Percentiles rank a stretch among this genome's conserved stretches.
These are phyloP conservation scores for Plusia festucae DNA, from an alignment of 2,888 invertebrate genomes.

Conservation along the genomic window DNA sequence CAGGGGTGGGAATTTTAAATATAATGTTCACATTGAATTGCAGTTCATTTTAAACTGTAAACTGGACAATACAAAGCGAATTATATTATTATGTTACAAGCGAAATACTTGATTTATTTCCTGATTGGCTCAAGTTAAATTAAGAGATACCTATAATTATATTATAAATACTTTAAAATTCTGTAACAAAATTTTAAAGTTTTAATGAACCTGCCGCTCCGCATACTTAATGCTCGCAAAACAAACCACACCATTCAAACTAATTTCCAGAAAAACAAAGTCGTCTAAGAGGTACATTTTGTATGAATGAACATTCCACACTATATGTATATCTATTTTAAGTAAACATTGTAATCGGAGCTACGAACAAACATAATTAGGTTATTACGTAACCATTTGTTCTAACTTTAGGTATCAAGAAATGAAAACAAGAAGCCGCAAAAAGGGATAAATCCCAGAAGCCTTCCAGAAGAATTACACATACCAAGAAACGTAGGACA, in stretches of 20 bases:
- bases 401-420: constrained; percentile 11
- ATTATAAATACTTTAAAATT: too few relatives aligned
- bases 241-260: too few relatives aligned
- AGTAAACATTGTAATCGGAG: constrained; percentile 43
- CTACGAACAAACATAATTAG: constrained; percentile 31
- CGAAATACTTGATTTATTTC: neutral
- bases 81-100: neutral
- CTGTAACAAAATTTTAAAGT: too few relatives aligned
- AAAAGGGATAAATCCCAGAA: constrained; percentile 3
- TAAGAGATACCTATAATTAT: neutral
- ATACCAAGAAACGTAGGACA: neutral
- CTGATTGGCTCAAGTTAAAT: neutral
- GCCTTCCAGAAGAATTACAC: neutral
- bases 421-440: constrained; percentile 17
- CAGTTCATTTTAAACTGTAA: too few relatives aligned
- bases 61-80: neutral
- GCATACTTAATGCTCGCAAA: too few relatives aligned
- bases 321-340: constrained; percentile 14
- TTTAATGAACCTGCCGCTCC: too few relatives aligned
- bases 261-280: too few relatives aligned
- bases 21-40: neutral
- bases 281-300: neutral
- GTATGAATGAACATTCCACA: neutral
- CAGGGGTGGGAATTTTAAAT: neutral
- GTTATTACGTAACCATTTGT: constrained; percentile 13